Percentiles rank a stretch among this genome's conserved stretches.
These are phyloP conservation scores for Ctenosaura bakeri DNA, from an alignment of 2,797 vertebrate species.

Conservation along the genomic window DNA sequence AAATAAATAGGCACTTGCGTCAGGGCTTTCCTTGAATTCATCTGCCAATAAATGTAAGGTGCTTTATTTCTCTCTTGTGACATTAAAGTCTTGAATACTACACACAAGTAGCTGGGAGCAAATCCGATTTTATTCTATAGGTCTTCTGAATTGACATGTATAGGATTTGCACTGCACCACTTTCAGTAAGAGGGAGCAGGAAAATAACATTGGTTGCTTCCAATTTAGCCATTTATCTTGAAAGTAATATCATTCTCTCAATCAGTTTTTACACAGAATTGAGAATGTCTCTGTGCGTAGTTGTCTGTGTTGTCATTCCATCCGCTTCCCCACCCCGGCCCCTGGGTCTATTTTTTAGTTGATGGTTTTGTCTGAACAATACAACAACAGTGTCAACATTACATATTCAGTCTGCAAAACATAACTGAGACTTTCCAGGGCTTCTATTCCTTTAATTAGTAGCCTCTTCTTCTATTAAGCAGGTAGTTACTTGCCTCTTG, in stretches of 20 bases:
- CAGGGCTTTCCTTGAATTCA: background rate
- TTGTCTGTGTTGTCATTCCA: background rate
- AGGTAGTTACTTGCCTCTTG: background rate
- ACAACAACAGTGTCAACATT: background rate
- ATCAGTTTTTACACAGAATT: background rate
- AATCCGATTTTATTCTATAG: background rate
- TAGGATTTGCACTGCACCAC: background rate
- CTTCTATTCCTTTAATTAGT: background rate
- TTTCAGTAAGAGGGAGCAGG: background rate
- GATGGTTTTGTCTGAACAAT: background rate
- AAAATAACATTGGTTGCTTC: background rate
- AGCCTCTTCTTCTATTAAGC: background rate
- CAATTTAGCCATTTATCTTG: background rate
- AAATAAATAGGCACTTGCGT: background rate
- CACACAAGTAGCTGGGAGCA: background rate
- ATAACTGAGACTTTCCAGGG: background rate
- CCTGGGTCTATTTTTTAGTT: background rate
- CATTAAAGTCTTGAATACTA: background rate
- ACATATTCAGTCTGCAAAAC: background rate
- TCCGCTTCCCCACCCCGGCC: no score
- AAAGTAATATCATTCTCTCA: background rate
- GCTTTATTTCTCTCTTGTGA: background rate
- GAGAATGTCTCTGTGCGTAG: background rate
- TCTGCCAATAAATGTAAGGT: background rate
- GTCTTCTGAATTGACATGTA: background rate